Base-by-base conservation (phyloP, 2,113 vertebrate species). In the Callocephalon fimbriatum region DNA sequence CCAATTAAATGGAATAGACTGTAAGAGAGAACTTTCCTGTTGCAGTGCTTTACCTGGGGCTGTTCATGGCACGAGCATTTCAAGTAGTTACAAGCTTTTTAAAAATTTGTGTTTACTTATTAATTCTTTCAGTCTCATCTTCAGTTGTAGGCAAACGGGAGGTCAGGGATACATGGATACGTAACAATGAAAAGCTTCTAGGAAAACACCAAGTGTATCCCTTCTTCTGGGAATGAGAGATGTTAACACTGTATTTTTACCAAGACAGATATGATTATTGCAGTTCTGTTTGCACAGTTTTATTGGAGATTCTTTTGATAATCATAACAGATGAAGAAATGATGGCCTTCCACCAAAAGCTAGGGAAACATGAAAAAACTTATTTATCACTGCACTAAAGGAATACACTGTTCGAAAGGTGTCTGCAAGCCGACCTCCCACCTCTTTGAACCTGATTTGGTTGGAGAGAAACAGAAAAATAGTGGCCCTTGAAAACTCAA, bases 381-480 rank as follows among this genome's bases (percentile, higher is more conserved):
- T 61, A 75, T 23, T 92, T 92, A 76, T 40, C 16, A 37, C 63
- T 71, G 42, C 66, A 32, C 63, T 47, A 91, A 94, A 91, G 70
- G 56, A 81, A 74, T 50, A 51, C 7, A 44, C 50, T 85, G 62
- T 54, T 86, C 38, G 82, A 88, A 82, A 67, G 56, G 75, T 1
- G 5, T 53, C 86, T 94, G 62, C 75, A 63, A 51, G 32, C 56
- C 51, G 71, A 23, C n/a, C 42, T 77, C 87, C 76, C 54, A 89
- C 63, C 37, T 86, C 42, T 89, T 67, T 66, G 47, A 91, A 61
- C 73, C 47, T 87, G 63, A 87, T 74, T 66, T 85, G 47, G 26
- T 47, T 94, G 61, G 29, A 81, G 44, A 81, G 37, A 91, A 95
- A 74, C 42, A 87, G 53, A 81, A 97, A 94, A 87, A 71, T 3